phyloP scores from a whole-genome alignment of 2,888 invertebrate genomes.

The Deilephila elpenor region DNA sequence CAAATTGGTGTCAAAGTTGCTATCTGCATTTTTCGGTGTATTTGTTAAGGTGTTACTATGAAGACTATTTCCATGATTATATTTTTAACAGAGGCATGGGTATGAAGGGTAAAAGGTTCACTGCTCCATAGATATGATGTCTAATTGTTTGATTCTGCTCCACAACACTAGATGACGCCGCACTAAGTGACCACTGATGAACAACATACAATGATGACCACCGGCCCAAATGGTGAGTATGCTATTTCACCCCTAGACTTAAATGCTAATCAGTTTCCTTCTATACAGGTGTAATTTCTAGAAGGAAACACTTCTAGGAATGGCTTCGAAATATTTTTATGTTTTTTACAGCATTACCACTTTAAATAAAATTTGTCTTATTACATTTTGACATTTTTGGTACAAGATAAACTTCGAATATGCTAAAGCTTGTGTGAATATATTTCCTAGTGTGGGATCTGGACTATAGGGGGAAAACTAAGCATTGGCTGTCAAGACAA shows the following conservation, averaged over 20 bases:
- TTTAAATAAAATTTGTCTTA: neutral
- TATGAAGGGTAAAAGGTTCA: conserved; percentile 45
- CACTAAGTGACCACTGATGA: conserved; percentile 50
- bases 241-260: conserved; percentile 37
- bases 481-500: neutral
- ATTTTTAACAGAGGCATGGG: conserved; percentile 28
- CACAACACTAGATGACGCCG: conserved; percentile 74
- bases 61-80: conserved; percentile 34
- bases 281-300: conserved; percentile 43
- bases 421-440: neutral
- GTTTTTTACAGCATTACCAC: conserved; percentile 26
- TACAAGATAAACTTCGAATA: neutral
- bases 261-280: conserved; percentile 42
- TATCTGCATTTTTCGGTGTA: too few relatives aligned
- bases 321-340: conserved; percentile 11
- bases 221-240: conserved; percentile 65
- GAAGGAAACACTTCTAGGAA: conserved; percentile 24
- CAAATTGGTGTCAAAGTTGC: too few relatives aligned
- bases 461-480: neutral
- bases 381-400: conserved; percentile 16
- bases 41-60: neutral
- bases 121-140: conserved; percentile 43
- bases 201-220: conserved; percentile 53
- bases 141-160: conserved; percentile 82
- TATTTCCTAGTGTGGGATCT: neutral